Percentiles rank a stretch among this genome's conserved stretches.
Evolutionary conservation across 2,113 vertebrate species (phyloP).

Genomic region (Salvelinus namaycush): DNA sequence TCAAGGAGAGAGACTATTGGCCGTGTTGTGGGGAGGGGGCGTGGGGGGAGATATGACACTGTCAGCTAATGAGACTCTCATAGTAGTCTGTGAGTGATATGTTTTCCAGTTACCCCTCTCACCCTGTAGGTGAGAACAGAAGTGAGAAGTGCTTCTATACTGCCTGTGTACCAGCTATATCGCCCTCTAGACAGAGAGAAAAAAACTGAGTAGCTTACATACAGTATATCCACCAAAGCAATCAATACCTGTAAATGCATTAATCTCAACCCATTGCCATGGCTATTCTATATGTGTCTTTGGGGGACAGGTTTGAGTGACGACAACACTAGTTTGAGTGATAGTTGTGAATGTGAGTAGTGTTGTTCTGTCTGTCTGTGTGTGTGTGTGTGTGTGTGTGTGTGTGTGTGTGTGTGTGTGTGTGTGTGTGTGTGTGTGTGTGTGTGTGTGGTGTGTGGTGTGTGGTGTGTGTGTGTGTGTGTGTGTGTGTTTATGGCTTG

Average conservation of each 20-base stretch:
- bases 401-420: conserved; percentile 11
- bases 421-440: conserved; percentile 21
- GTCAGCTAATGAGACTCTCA: too few relatives aligned
- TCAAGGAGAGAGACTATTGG: not conserved
- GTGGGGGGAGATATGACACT: too few relatives aligned
- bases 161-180: too few relatives aligned
- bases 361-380: conserved; percentile 11
- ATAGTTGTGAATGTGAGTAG: conserved; percentile 17
- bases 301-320: conserved; percentile 39
- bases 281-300: not conserved
- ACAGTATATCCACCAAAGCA: too few relatives aligned
- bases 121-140: too few relatives aligned
- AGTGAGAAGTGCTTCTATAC: too few relatives aligned
- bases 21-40: too few relatives aligned
- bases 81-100: too few relatives aligned
- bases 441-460: conserved; percentile 15
- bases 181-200: too few relatives aligned
- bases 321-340: conserved; percentile 43
- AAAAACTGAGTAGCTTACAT: too few relatives aligned
- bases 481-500: conserved; percentile 48
- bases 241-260: too few relatives aligned
- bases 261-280: not conserved
- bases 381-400: conserved; percentile 14
- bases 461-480: conserved; percentile 22
- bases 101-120: too few relatives aligned